phyloP scores from a whole-genome alignment of 2,113 vertebrate genomes.

The Catharus fuscescens region DNA sequence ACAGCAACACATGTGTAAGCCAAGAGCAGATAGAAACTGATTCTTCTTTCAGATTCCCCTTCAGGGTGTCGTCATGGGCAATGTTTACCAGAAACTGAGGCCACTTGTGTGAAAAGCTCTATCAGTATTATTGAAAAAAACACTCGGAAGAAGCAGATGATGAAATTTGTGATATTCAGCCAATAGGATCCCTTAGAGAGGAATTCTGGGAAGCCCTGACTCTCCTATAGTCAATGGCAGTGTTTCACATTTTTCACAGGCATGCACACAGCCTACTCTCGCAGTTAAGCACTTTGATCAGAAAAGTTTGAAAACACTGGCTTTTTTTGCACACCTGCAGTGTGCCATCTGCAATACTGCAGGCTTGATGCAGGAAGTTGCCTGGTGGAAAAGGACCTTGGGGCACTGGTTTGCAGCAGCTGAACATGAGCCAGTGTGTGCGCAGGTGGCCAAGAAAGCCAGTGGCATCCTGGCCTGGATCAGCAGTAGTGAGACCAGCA shows the following conservation, averaged over 20 bases:
- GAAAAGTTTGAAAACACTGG: not conserved
- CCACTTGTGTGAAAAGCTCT: not conserved
- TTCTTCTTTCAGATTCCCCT: not conserved
- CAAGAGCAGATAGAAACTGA: not conserved
- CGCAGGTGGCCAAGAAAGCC: not conserved
- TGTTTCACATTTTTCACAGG: not conserved
- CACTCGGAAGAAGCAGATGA: not conserved
- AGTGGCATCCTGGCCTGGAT: not conserved
- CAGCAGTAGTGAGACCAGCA: not conserved
- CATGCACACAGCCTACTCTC: not conserved
- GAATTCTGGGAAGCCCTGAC: not conserved
- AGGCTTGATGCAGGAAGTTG: not conserved
- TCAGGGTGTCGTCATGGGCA: constrained; percentile 1
- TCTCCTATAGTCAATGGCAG: not conserved
- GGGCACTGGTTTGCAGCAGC: not conserved
- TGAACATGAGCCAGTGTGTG: not conserved
- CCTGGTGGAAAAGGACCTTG: not conserved
- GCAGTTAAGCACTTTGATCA: not conserved
- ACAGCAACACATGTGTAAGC: not conserved
- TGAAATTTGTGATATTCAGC: not conserved
- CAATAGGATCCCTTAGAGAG: not conserved
- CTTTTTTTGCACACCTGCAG: not conserved
- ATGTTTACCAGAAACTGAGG: constrained; percentile 26
- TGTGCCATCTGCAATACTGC: not conserved
- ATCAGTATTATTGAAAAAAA: not conserved